Evolutionary conservation across 1,140 invertebrate genomes (phyloP), one percentile per base, ranked within the genome.

Genomic region (Neodiprion fabricii): DNA sequence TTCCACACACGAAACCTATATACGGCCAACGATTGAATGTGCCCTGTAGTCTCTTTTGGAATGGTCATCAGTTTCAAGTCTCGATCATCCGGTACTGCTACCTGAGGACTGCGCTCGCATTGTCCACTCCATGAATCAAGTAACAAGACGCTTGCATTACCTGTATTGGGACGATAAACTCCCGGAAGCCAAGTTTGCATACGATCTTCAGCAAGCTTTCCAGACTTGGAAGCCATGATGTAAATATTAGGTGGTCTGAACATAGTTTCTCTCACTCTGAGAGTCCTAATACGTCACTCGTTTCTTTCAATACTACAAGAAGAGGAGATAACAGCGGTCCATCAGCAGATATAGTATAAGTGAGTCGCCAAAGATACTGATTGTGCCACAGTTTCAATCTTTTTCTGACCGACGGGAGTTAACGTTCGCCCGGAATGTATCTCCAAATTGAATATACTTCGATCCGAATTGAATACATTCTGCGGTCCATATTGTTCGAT

Each of bases 91-190:
- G 53, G 53, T 11, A 61, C n/a, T n/a, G 53, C n/a, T 61, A 11
- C 53, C n/a, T 61, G 10, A 11, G n/a, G 10, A 61, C 10, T n/a
- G 10, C n/a, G 10, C 10, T 61, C 53, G n/a, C 53, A 61, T 11
- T 61, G 53, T 61, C 53, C 53, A 61, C 53, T 61, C 53, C 53
- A 61, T 11, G 53, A 61, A 61, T 61, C 53, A n/a, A 61, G 53
- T 61, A 61, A 61, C n/a, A 61, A 61, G 10, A 61, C n/a, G n/a
- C 10, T 11, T 61, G 10, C 10, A 61, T 11, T n/a, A 61, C 53
- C 53, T 61, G n/a, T n/a, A 61, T 61, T 11, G 10, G 53, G 53
- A 61, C n/a, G n/a, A 61, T 11, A 61, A 11, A 61, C 53, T 61
- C n/a, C n/a, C n/a, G 10, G 10, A 11, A 61, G n/a, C 53, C 53